phyloP scores from a whole-genome alignment of 2,113 vertebrate species.

The Myiagra hebetior region DNA sequence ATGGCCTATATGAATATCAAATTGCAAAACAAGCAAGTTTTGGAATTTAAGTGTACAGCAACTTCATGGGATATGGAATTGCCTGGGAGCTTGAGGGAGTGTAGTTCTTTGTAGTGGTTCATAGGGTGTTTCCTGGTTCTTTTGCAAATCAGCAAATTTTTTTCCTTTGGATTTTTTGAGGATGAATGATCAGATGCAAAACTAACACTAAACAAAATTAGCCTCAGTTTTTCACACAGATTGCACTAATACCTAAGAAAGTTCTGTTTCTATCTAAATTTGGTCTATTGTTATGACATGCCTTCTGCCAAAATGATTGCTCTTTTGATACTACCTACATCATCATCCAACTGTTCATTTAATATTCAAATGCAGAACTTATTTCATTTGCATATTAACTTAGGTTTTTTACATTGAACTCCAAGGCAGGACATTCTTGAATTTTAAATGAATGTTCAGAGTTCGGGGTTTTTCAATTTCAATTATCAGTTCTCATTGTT shows the following conservation, averaged over 20 bases:
- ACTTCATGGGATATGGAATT: not conserved
- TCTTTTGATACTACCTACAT: not conserved
- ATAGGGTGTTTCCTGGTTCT: not conserved
- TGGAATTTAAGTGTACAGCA: not conserved
- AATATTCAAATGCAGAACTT: not conserved
- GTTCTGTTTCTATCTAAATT: not conserved
- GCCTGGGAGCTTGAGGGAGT: not conserved
- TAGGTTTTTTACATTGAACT: not conserved
- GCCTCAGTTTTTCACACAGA: not conserved
- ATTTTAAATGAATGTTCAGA: not conserved
- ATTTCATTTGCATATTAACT: not conserved
- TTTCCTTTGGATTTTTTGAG: not conserved
- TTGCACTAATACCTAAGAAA: not conserved
- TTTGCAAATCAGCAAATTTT: not conserved
- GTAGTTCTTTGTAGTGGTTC: not conserved
- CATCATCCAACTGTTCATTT: not conserved
- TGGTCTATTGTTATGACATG: not conserved
- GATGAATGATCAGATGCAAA: not conserved
- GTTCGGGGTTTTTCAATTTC: not conserved
- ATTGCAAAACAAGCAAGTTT: not conserved
- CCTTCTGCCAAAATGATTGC: not conserved
- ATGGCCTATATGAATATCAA: not conserved
- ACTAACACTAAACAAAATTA: not conserved
- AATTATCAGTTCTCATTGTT: not conserved
- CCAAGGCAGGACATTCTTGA: not conserved